Percentiles rank a stretch among this genome's conserved stretches.
These are phyloP conservation scores for Gallinago stenura DNA, from an alignment of 2,797 vertebrate genomes.

Conservation along the genomic window DNA sequence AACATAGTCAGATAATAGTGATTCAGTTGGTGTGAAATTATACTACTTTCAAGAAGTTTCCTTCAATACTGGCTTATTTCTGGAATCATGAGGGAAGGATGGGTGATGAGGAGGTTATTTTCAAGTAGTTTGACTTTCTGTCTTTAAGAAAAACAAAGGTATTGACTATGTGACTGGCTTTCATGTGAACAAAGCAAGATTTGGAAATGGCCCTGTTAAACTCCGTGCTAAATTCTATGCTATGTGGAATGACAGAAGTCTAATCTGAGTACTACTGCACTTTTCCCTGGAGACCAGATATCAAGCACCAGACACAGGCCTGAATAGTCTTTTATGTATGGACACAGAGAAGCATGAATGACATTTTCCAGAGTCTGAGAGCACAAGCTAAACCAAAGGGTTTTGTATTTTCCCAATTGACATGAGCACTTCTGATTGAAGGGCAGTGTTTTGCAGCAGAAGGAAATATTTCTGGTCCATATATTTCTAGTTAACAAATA, in stretches of 20 bases:
- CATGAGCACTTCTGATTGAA: slow-evolving; percentile 1
- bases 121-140: neutral
- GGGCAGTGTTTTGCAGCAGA: neutral
- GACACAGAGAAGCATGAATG: neutral
- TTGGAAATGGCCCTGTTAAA: neutral
- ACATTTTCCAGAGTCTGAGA: neutral
- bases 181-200: neutral
- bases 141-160: neutral
- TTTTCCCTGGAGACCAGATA: neutral
- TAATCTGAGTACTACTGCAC: neutral
- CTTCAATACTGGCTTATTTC: neutral
- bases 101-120: neutral
- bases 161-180: neutral
- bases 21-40: neutral
- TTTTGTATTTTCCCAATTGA: neutral
- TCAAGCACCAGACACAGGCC: neutral
- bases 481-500: neutral
- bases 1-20: neutral
- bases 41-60: neutral
- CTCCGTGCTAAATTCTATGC: neutral
- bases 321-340: neutral
- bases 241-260: neutral
- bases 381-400: neutral
- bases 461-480: slow-evolving; percentile 17
- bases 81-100: neutral